Evolutionary conservation across 1,140 invertebrate species (phyloP), one percentile per base, ranked within the genome.

Genomic region (Eubasilissa regina): DNA sequence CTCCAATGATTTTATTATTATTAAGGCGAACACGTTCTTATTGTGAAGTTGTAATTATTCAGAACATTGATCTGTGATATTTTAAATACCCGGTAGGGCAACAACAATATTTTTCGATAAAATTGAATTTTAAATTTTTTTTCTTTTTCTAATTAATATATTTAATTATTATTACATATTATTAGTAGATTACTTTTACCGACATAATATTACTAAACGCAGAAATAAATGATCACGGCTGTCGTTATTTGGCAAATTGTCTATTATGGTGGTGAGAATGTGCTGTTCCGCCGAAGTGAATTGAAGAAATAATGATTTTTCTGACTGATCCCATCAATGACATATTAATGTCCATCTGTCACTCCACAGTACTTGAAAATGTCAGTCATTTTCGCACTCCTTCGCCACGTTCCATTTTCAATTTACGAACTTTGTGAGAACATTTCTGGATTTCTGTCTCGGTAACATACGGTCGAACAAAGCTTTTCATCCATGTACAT

Each of bases 371-470:
- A 35, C n/a, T 44, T 66, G 62, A 15, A 44, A 43, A 21, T n/a
- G 13, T 9, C 10, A 43, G 60, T 17, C 43, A 43, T 72, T 72
- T 72, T 44, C 9, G 25, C 25, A 21, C 8, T 45, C 62, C 35
- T 21, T 58, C 21, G 17, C 55, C n/a, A 43, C 13, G 43, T 45
- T 75, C 21, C 15, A 47, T 62, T 75, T 64, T 60, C 44, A 62
- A 75, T 62, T 75, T 75, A 75, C 35, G 7, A 75, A 75, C 74
- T 75, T 75, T 75, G 44, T 19, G 56, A 75, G 47, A 58, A 75
- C 74, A 62, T 62, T 73, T 73, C 70, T 21, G 53, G 45, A 48
- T 17, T 9, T 64, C 74, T n/a, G 21, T 47, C 7, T 62, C 56
- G 47, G 19, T 25, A 72, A 51, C 62, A 44, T 47, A 43, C n/a